Percentiles rank a stretch among this genome's conserved stretches.
These are phyloP conservation scores for Watsonalla binaria DNA, from an alignment of 2,888 invertebrate species.

Conservation along the genomic window DNA sequence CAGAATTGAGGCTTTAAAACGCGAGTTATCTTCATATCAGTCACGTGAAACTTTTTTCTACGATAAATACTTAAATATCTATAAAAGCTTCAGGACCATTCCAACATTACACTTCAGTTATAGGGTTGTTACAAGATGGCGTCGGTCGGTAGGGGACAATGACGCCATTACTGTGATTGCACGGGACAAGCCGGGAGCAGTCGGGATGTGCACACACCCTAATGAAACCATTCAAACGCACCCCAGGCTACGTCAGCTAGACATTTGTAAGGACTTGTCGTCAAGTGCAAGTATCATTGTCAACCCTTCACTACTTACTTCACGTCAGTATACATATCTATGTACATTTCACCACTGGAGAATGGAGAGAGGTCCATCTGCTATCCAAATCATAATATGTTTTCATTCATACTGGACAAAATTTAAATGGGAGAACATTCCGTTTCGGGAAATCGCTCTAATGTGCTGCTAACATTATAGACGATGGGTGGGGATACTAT, in stretches of 20 bases:
- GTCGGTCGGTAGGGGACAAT: slow-evolving; percentile 23
- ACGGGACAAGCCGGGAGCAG: slow-evolving; percentile 4
- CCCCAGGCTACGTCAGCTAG: slow-evolving; percentile 11
- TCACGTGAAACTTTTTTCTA: too few species aligned
- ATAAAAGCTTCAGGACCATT: not conserved
- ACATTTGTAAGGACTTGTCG: slow-evolving; percentile 11
- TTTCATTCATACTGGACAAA: too few species aligned
- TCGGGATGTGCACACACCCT: slow-evolving; percentile 7
- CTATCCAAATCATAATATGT: too few species aligned
- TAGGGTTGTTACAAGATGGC: slow-evolving; percentile 24
- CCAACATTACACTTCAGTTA: not conserved
- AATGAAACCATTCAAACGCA: slow-evolving; percentile 22
- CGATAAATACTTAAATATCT: not conserved
- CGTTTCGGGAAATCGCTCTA: too few species aligned
- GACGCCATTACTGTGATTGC: slow-evolving; percentile 34
- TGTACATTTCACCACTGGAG: too few species aligned
- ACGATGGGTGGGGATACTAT: too few species aligned
- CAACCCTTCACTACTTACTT: not conserved
- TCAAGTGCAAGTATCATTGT: not conserved
- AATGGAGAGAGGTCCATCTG: too few species aligned
- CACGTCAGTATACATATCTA: too few species aligned
- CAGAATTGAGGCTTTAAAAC: too few species aligned
- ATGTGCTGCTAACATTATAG: too few species aligned
- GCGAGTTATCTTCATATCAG: too few species aligned
- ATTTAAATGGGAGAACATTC: too few species aligned